A percentile compares a stretch with the other conserved stretches of the same genome.
phyloP scores from a whole-genome alignment of 2,888 invertebrate species.

The Arrhopalites spinosus region DNA sequence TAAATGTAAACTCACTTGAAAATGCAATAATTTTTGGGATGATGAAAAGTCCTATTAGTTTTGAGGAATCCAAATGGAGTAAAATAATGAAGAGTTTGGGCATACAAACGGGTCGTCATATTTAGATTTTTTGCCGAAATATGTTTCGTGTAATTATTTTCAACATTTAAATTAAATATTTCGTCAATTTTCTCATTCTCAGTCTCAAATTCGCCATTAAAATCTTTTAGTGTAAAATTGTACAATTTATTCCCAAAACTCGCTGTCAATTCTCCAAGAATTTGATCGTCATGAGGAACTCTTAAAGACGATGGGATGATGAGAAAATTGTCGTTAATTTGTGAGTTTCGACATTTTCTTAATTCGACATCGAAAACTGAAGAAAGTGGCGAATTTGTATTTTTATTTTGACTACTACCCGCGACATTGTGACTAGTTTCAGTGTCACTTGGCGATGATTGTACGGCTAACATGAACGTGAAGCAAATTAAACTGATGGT shows the following conservation, averaged over 20 bases:
- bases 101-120: neutral
- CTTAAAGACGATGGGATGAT: neutral
- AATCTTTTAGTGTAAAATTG: neutral
- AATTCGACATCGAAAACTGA: no score
- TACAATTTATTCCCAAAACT: neutral
- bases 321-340: neutral
- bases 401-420: no score
- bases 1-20: neutral
- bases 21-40: neutral
- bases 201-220: neutral
- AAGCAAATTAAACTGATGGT: no score
- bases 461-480: no score
- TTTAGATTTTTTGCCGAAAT: neutral
- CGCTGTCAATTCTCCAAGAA: neutral
- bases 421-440: no score
- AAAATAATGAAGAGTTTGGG: neutral
- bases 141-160: neutral
- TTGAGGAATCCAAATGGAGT: neutral
- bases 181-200: neutral
- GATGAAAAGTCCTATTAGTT: neutral
- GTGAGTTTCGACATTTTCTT: neutral
- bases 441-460: no score
- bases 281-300: neutral
- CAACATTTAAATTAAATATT: neutral
- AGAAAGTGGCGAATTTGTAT: no score